Percentiles rank a stretch among this genome's conserved stretches.
Conservation (phyloP, 2,888 invertebrate species). For the Aleiodes leptofemur region DNA sequence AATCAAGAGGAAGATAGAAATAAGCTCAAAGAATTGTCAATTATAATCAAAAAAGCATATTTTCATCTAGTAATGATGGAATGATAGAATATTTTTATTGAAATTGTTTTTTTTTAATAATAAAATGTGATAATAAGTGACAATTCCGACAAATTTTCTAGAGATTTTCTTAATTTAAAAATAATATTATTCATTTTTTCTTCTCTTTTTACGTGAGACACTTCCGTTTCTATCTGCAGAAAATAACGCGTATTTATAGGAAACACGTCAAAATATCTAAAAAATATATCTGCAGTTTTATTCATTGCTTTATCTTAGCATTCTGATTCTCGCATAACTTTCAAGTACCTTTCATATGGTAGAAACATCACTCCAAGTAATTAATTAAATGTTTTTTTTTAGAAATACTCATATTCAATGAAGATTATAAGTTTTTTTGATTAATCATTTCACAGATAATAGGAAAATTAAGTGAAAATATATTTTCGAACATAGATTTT, state of each 20-base stretch:
- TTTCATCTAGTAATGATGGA: neutral
- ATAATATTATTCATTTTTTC: neutral
- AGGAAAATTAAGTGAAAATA: too few species aligned
- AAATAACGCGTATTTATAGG: too few species aligned
- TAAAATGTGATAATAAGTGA: conserved; percentile 6
- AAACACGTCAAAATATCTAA: neutral
- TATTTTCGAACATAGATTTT: too few species aligned
- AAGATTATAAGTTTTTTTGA: too few species aligned
- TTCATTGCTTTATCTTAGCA: too few species aligned
- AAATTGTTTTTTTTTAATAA: too few species aligned
- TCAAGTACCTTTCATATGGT: neutral
- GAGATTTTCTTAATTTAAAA: conserved; percentile 8
- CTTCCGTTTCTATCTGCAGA: too few species aligned
- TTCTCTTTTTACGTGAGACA: neutral
- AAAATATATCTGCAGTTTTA: conserved; percentile 5
- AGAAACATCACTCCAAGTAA: too few species aligned
- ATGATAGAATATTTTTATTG: conserved; percentile 8
- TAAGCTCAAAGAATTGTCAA: conserved; percentile 22
- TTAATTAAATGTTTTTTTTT: too few species aligned
- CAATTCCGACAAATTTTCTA: conserved; percentile 7
- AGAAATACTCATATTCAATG: too few species aligned
- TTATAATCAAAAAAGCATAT: conserved; percentile 17
- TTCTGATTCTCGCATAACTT: neutral
- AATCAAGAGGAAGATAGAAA: neutral
- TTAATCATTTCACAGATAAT: too few species aligned